Conservation (phyloP, 1,140 invertebrate species). For the Heliconius hewitsoni region DNA sequence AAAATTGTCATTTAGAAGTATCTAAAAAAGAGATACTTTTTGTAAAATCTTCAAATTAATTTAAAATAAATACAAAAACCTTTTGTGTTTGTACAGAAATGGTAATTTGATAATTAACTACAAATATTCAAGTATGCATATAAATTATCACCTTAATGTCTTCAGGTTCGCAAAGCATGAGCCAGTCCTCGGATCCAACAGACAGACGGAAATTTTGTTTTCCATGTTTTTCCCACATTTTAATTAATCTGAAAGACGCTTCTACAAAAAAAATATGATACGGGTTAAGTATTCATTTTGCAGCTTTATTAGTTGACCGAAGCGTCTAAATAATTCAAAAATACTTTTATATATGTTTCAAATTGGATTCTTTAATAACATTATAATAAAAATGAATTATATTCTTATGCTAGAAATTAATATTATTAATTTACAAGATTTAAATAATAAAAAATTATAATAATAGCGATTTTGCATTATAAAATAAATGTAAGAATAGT, state of each 20-base stretch:
- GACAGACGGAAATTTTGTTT: slow-evolving; percentile 47
- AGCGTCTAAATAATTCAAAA: too few relatives aligned
- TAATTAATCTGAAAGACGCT: slow-evolving; percentile 40
- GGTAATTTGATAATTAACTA: neutral
- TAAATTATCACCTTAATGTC: slow-evolving; percentile 41
- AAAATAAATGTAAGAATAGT: too few relatives aligned
- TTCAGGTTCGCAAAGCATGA: slow-evolving; percentile 44
- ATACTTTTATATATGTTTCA: too few relatives aligned
- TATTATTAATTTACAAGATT: too few relatives aligned
- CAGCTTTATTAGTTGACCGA: too few relatives aligned
- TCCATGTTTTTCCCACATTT: slow-evolving; percentile 45
- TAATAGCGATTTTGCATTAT: too few relatives aligned
- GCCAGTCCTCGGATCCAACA: slow-evolving; percentile 46
- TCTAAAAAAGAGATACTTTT: slow-evolving; percentile 24
- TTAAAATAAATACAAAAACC: too few relatives aligned
- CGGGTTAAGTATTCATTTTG: neutral
- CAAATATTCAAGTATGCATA: neutral
- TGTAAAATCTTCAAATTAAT: neutral
- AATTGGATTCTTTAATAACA: too few relatives aligned
- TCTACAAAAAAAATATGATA: slow-evolving; percentile 29
- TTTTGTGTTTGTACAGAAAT: too few relatives aligned
- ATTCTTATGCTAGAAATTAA: too few relatives aligned
- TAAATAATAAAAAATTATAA: too few relatives aligned
- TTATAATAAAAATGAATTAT: too few relatives aligned
- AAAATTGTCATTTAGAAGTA: slow-evolving; percentile 42